Conservation (phyloP, 2,797 vertebrate species). For the Argya squamiceps region DNA sequence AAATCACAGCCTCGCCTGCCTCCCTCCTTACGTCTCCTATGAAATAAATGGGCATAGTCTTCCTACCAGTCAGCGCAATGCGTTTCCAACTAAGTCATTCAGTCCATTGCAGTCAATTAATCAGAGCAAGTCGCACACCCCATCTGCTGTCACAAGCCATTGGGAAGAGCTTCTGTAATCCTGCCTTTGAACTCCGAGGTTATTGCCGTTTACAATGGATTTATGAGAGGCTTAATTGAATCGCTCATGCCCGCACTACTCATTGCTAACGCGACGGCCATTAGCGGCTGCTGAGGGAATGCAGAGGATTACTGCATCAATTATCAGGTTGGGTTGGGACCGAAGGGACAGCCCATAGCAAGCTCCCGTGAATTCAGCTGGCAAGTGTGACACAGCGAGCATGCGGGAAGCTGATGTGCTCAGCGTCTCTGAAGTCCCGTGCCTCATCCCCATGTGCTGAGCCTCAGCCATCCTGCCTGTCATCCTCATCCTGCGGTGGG, state of each 20-base stretch:
- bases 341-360: constrained; percentile 41
- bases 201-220: constrained; percentile 67
- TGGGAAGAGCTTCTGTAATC: constrained; percentile 23
- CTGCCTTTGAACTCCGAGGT: constrained; percentile 61
- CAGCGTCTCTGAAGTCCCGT: accelerated
- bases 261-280: constrained; percentile 51
- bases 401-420: not conserved
- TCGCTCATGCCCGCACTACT: constrained; percentile 27
- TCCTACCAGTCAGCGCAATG: not conserved
- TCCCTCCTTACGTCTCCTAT: not conserved
- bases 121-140: not conserved
- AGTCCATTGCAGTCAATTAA: not conserved
- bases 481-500: not conserved
- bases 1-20: not conserved
- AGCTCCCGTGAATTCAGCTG: constrained; percentile 49
- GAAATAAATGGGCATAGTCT: too few relatives aligned
- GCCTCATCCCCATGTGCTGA: not conserved
- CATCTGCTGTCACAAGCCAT: constrained; percentile 10
- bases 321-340: constrained; percentile 70
- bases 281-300: constrained; percentile 75
- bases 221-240: constrained; percentile 77
- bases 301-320: constrained; percentile 72
- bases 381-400: not conserved
- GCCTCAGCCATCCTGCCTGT: not conserved
- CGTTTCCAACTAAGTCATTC: not conserved